Percentiles rank a stretch among this genome's conserved stretches.
Conservation (phyloP, 2,797 vertebrate genomes). For the Chromis chromis region DNA sequence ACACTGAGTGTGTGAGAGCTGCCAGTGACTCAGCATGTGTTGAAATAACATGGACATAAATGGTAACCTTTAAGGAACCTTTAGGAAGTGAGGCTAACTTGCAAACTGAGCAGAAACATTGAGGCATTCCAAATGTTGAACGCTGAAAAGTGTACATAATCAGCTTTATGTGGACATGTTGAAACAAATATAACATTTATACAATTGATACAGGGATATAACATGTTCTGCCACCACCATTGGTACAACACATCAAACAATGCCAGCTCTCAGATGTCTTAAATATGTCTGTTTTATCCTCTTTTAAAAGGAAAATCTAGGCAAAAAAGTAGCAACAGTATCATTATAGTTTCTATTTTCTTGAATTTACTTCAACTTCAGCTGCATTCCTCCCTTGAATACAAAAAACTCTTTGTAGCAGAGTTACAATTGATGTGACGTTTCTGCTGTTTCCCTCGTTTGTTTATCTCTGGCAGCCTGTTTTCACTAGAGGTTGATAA, state of each 20-base stretch:
- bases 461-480: constrained; percentile 27
- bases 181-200: no score
- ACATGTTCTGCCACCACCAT: no score
- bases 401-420: constrained; percentile 1
- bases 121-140: background rate
- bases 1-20: constrained; percentile 1
- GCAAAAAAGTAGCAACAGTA: background rate
- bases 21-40: constrained; percentile 11
- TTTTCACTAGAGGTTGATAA: constrained; percentile 27
- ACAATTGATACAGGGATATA: background rate
- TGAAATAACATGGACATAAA: background rate
- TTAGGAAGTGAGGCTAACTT: background rate
- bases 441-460: constrained; percentile 21
- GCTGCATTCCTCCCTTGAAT: background rate
- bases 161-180: background rate
- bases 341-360: background rate
- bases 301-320: background rate
- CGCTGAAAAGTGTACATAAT: background rate
- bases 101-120: background rate
- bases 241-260: no score
- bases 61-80: no score
- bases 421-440: background rate
- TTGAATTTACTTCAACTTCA: background rate
- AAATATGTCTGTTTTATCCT: background rate
- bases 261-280: no score